These are phyloP conservation scores for Geococcyx californianus DNA, from an alignment of 2,113 vertebrate genomes.

Conservation along the genomic window DNA sequence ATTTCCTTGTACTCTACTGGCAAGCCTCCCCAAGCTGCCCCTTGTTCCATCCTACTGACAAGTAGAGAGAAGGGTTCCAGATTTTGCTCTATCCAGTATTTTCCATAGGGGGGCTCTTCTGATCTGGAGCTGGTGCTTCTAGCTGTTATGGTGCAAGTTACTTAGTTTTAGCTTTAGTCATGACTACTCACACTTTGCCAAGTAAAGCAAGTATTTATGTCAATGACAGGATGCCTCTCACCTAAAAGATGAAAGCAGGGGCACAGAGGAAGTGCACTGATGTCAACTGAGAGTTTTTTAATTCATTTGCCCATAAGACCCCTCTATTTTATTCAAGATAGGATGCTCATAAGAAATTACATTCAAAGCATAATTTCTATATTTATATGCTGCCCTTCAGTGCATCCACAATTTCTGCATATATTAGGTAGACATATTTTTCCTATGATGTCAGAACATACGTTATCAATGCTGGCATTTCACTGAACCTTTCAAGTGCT, in stretches of 20 bases:
- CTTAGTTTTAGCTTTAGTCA: neutral
- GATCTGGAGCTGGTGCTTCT: neutral
- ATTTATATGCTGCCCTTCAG: neutral
- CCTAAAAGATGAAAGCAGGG: neutral
- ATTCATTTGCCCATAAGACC: neutral
- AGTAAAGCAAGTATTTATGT: neutral
- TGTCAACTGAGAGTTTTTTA: neutral
- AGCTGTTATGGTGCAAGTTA: neutral
- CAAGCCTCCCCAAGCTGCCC: neutral
- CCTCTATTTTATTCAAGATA: neutral
- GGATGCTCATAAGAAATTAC: rapidly evolving
- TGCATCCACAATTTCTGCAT: neutral
- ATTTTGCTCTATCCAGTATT: neutral
- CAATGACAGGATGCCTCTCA: neutral
- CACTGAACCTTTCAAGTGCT: neutral
- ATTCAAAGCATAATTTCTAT: neutral
- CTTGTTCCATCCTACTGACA: too few species aligned
- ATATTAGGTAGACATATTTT: neutral
- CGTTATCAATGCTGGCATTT: neutral
- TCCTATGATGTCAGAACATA: neutral
- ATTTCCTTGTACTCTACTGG: neutral
- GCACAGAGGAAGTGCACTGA: neutral
- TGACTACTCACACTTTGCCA: neutral
- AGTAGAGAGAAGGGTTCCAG: neutral
- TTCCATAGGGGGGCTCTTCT: neutral